These are phyloP conservation scores for Liopterus haemorrhoidalis DNA, from an alignment of 2,888 invertebrate genomes.

Conservation along the genomic window DNA sequence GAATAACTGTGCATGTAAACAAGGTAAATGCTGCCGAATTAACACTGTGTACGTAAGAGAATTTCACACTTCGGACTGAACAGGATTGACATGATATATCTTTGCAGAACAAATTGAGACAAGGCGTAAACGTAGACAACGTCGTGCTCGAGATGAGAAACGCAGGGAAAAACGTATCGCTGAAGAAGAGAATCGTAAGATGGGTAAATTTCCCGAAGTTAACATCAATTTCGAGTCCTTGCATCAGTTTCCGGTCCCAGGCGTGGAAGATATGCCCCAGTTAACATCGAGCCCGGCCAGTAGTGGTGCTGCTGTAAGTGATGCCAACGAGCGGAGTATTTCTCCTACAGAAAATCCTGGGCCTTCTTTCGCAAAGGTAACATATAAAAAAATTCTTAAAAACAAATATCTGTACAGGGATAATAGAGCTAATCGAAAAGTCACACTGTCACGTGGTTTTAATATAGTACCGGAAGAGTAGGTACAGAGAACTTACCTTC, in stretches of 20 bases:
- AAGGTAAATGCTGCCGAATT: no score
- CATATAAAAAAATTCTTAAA: conserved; percentile 14
- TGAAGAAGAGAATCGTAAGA: conserved; percentile 62
- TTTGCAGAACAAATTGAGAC: conserved; percentile 64
- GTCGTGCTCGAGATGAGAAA: conserved; percentile 69
- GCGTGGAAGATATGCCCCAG: conserved; percentile 27
- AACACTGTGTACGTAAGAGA: no score
- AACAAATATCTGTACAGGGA: no score
- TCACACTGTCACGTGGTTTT: no score
- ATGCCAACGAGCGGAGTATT: background rate
- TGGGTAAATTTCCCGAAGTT: conserved; percentile 60
- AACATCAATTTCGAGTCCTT: conserved; percentile 60
- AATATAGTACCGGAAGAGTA: no score
- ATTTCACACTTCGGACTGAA: no score
- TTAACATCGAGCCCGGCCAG: background rate
- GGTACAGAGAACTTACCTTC: no score
- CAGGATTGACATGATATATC: no score
- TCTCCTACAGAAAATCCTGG: conserved; percentile 41
- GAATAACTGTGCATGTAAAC: no score
- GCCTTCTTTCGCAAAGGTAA: conserved; percentile 57
- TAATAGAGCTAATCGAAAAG: no score
- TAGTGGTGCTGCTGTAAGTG: background rate
- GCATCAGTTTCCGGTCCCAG: conserved; percentile 53
- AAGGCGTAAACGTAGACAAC: conserved; percentile 63
- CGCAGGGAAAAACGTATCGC: conserved; percentile 72